Conservation (phyloP, 2,113 vertebrate genomes). For the Ramphastos sulfuratus region DNA sequence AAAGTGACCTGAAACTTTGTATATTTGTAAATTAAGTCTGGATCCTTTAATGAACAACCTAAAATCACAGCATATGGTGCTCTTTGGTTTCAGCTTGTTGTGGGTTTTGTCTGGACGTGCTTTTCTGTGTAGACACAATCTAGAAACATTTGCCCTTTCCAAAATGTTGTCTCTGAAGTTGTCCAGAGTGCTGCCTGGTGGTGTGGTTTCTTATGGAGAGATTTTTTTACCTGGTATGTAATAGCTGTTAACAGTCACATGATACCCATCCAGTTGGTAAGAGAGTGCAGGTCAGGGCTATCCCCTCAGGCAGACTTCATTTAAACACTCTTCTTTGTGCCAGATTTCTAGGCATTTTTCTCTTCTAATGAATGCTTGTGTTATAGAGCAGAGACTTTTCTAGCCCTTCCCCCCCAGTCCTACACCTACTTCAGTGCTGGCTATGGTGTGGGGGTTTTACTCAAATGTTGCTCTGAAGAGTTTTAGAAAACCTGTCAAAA, state of each 20-base stretch:
- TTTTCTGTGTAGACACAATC: not conserved
- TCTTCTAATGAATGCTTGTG: conserved; percentile 47
- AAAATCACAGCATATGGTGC: not conserved
- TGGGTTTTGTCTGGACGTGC: rapidly evolving
- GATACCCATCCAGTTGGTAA: conserved; percentile 32
- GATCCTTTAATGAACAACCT: not conserved
- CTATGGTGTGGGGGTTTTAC: not conserved
- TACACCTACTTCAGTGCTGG: not conserved
- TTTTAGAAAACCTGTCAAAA: conserved; percentile 66
- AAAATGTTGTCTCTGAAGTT: not conserved
- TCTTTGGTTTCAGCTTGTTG: not conserved
- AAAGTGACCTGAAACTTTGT: not conserved
- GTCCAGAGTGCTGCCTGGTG: not conserved
- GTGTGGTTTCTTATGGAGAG: not conserved
- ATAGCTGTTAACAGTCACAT: conserved; percentile 39
- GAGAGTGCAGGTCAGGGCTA: conserved; percentile 53
- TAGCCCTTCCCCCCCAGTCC: not conserved
- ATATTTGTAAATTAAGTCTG: not conserved
- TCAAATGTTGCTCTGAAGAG: conserved; percentile 24
- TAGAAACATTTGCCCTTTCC: not conserved
- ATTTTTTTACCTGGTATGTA: conserved; percentile 37
- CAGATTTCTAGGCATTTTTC: conserved; percentile 54
- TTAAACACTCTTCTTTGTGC: conserved; percentile 46
- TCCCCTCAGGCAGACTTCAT: conserved; percentile 47
- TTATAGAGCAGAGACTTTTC: conserved; percentile 32